These are phyloP conservation scores for Nycticebus coucang DNA, from an alignment of 2,113 vertebrate species.

Conservation along the genomic window DNA sequence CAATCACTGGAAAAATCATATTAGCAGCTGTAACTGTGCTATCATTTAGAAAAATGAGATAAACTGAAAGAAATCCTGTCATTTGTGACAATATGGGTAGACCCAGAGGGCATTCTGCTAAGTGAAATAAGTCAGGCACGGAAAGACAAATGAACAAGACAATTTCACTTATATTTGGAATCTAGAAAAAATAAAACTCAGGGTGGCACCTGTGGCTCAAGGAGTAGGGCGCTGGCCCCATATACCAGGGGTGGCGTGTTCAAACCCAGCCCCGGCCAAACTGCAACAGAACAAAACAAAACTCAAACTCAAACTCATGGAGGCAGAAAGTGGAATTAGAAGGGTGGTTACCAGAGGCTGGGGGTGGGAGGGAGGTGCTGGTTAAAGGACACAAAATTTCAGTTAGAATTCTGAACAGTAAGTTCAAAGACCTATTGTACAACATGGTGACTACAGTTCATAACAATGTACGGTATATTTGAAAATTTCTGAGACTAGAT, in stretches of 20 bases:
- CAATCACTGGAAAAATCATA: not conserved
- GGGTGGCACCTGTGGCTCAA: too few relatives aligned
- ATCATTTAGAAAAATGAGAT: not conserved
- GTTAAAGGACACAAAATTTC: not conserved
- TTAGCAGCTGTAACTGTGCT: not conserved
- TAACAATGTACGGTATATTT: not conserved
- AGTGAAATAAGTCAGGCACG: not conserved
- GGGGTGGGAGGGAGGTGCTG: not conserved
- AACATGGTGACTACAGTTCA: not conserved
- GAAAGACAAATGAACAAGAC: not conserved
- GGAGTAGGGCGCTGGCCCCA: too few relatives aligned
- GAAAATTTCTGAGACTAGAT: not conserved
- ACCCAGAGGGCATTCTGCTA: not conserved
- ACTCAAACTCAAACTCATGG: not conserved
- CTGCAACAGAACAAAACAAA: too few relatives aligned
- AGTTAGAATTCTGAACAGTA: not conserved
- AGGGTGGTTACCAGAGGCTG: too few relatives aligned
- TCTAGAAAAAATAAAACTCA: too few relatives aligned
- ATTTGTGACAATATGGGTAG: too few relatives aligned
- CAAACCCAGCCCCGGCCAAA: too few relatives aligned
- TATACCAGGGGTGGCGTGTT: too few relatives aligned
- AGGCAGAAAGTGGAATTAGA: not conserved
- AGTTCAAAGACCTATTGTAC: not conserved
- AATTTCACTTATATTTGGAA: not conserved
- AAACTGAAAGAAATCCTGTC: not conserved